These are phyloP conservation scores for Enteromius viviparus DNA, from an alignment of 2,797 vertebrate species.

Conservation along the genomic window DNA sequence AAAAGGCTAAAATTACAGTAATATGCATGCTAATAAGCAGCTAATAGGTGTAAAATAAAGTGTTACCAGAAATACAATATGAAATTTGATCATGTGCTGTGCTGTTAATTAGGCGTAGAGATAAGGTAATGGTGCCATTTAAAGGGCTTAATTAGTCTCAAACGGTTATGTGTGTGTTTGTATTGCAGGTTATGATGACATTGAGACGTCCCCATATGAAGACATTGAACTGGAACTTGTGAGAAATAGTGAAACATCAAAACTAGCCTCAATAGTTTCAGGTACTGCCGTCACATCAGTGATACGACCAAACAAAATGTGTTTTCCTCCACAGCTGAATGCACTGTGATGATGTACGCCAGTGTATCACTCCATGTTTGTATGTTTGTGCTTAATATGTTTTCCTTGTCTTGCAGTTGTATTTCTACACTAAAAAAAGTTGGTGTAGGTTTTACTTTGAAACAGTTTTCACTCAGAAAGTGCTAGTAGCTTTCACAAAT, in stretches of 20 bases:
- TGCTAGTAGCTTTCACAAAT: background rate
- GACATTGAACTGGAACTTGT: constrained; percentile 78
- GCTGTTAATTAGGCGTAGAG: constrained; percentile 56
- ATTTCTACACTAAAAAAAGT: background rate
- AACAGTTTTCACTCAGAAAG: background rate
- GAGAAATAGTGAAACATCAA: constrained; percentile 79
- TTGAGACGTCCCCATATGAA: constrained; percentile 89
- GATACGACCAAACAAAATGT: background rate
- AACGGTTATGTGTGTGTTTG: constrained; percentile 37
- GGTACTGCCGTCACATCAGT: constrained; percentile 47
- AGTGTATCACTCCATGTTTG: constrained; percentile 2
- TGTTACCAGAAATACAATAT: constrained; percentile 39
- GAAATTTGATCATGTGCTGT: constrained; percentile 54
- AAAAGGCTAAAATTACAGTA: too few species aligned
- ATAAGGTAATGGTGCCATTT: constrained; percentile 48
- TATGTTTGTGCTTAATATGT: constrained; percentile 31
- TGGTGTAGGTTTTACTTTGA: background rate
- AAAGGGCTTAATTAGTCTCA: constrained; percentile 52
- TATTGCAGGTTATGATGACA: constrained; percentile 79
- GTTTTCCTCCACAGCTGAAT: constrained; percentile 23
- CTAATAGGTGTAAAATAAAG: too few species aligned
- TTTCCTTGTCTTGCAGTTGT: constrained; percentile 15
- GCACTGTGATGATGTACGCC: background rate
- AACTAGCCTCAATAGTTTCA: constrained; percentile 78
- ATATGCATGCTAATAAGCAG: too few species aligned